Evolutionary conservation across 2,113 vertebrate species (phyloP), one percentile per base, ranked within the genome.

Genomic region (Perognathus longimembris): DNA sequence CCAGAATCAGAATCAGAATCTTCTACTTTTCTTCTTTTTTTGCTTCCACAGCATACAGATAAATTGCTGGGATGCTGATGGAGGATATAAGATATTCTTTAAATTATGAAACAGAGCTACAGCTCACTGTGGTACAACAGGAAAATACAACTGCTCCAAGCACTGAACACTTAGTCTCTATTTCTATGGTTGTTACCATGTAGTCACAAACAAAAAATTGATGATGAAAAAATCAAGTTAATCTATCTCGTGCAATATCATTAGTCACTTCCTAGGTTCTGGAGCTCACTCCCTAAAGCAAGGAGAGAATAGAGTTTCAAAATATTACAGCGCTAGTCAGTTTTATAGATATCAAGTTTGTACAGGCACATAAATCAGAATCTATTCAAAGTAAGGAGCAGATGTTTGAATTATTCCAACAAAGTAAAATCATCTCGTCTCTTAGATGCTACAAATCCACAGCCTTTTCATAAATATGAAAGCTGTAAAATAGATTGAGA

Each of bases 331-430:
- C 82, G 94, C 91, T 77, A 78, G 90, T 82, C 12, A 5, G 86
- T 94, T 96, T 96, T 93, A 91, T 54, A 93, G 95, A 86, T 89
- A 78, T 96, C 95, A 97, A 96, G 95, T 97, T 97, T 42, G 74
- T 94, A 97, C 95, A 96, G 89, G 95, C 97, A 96, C 92, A 93
- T 93, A 97, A 97, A 97, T 96, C 96, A 97, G 93, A 88, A 97
- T 81, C 93, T 93, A 97, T 97, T 97, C 96, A 97, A 91, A 96
- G 94, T 70, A 92, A 93, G 82, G 57, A 97, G 67, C 97, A 97
- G 97, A 96, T 97, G 97, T 94, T 95, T 96, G 89, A 93, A 92
- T 91, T 91, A 95, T 94, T 95, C 87, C 81, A 89, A 95, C 91
- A 93, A 95, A 95, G 85, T 94, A 94, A 94, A 97, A 97, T 96